phyloP scores from a whole-genome alignment of 2,113 vertebrate species.

The Centrocercus urophasianus region DNA sequence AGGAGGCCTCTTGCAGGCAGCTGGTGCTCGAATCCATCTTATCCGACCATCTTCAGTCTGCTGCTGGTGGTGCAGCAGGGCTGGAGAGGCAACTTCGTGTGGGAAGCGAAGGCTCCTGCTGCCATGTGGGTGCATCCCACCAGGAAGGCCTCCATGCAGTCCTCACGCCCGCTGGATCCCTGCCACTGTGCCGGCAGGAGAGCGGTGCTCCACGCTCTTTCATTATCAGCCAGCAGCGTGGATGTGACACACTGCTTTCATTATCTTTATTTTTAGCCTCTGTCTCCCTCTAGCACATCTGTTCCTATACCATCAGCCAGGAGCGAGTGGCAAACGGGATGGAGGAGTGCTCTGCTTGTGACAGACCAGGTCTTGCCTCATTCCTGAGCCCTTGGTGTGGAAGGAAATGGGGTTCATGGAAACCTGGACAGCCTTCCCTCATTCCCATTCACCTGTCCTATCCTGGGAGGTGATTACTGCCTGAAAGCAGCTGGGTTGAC shows the following conservation, averaged over 20 bases:
- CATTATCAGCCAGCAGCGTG: not conserved
- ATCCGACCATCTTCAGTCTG: not conserved
- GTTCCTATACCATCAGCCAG: not conserved
- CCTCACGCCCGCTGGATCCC: not conserved
- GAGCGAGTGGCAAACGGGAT: not conserved
- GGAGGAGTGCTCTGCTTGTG: not conserved
- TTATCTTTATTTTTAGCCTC: conserved; percentile 42
- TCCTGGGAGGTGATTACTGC: not conserved
- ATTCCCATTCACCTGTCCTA: not conserved
- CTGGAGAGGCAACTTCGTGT: not conserved
- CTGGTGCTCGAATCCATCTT: not conserved
- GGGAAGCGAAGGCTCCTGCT: not conserved
- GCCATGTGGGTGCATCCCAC: not conserved
- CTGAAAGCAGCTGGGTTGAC: not conserved
- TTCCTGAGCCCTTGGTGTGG: not conserved
- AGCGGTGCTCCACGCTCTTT: not conserved
- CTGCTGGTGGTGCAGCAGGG: not conserved
- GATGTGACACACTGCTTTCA: not conserved
- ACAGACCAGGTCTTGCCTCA: not conserved
- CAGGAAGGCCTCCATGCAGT: not conserved
- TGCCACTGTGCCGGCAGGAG: not conserved
- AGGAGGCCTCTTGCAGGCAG: conserved; percentile 1
- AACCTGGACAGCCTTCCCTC: not conserved
- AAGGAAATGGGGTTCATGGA: not conserved
- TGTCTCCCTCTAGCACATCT: conserved; percentile 34